Conservation (phyloP, 2,113 vertebrate species). For the Synodontis membranacea region DNA sequence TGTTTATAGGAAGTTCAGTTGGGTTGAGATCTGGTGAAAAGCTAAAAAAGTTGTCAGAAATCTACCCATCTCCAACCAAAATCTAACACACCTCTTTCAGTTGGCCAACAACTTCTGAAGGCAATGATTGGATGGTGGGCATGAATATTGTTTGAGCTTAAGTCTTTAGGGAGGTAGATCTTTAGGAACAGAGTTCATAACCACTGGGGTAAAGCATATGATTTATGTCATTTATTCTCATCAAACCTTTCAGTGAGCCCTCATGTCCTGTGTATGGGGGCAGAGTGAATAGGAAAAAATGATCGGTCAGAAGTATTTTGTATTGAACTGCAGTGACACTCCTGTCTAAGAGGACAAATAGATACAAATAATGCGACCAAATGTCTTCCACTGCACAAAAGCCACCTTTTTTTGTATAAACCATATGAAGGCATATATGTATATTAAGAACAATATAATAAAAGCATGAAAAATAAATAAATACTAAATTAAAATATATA, state of each 20-base stretch:
- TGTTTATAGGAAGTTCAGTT: not conserved
- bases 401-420: not conserved
- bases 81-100: too few species aligned
- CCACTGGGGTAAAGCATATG: too few species aligned
- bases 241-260: not conserved
- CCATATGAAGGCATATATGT: not conserved
- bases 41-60: too few species aligned
- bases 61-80: too few species aligned
- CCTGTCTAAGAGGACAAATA: not conserved
- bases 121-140: too few species aligned
- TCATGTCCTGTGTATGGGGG: not conserved
- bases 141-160: too few species aligned
- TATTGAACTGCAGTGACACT: not conserved
- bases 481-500: too few species aligned
- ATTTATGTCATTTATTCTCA: not conserved
- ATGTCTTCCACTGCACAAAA: not conserved
- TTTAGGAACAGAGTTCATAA: too few species aligned
- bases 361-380: not conserved
- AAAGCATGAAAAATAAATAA: too few species aligned
- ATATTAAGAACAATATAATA: too few species aligned
- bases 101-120: too few species aligned
- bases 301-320: not conserved
- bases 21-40: not conserved
- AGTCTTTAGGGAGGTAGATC: too few species aligned
- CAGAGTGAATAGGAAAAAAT: not conserved